Evolutionary conservation across 2,888 invertebrate species (phyloP).

Genomic region (Drosophila neonasuta): DNA sequence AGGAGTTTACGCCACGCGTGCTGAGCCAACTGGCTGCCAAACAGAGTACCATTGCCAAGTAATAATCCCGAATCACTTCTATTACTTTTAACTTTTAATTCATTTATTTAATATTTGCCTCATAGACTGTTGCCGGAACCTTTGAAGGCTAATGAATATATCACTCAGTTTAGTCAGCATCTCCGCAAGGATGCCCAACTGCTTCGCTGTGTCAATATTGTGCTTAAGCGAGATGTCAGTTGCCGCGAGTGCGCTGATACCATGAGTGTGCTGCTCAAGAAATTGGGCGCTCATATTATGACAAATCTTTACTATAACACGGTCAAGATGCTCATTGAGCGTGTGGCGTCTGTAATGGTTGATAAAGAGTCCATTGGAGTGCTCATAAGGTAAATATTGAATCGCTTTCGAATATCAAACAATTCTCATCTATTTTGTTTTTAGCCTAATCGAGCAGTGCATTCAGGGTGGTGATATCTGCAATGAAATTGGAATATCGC

Average conservation of each 20-base stretch:
- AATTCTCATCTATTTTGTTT: background rate
- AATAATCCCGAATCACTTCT: conserved; percentile 31
- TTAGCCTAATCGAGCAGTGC: conserved; percentile 86
- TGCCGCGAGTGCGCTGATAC: conserved; percentile 97
- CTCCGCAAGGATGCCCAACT: conserved; percentile 88
- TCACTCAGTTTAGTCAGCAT: conserved; percentile 91
- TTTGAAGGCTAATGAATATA: conserved; percentile 93
- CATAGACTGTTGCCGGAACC: conserved; percentile 93
- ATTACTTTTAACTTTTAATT: background rate
- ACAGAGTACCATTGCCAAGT: conserved; percentile 82
- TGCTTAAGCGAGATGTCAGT: conserved; percentile 93
- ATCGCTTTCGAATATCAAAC: background rate
- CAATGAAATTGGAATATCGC: conserved; percentile 90
- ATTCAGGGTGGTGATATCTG: conserved; percentile 87
- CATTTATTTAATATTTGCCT: background rate
- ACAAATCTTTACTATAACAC: conserved; percentile 97
- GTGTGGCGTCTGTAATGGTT: conserved; percentile 97
- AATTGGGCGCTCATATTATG: conserved; percentile 96
- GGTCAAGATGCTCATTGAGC: conserved; percentile 96
- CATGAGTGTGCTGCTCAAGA: conserved; percentile 91
- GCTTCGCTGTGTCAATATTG: conserved; percentile 92
- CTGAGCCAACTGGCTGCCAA: conserved; percentile 89
- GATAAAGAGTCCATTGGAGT: conserved; percentile 93
- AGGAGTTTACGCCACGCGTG: conserved; percentile 86
- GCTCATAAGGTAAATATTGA: conserved; percentile 83